A percentile compares a stretch with the other conserved stretches of the same genome.
Evolutionary conservation across 2,113 vertebrate genomes (phyloP).

Genomic region (Kryptolebias marmoratus): DNA sequence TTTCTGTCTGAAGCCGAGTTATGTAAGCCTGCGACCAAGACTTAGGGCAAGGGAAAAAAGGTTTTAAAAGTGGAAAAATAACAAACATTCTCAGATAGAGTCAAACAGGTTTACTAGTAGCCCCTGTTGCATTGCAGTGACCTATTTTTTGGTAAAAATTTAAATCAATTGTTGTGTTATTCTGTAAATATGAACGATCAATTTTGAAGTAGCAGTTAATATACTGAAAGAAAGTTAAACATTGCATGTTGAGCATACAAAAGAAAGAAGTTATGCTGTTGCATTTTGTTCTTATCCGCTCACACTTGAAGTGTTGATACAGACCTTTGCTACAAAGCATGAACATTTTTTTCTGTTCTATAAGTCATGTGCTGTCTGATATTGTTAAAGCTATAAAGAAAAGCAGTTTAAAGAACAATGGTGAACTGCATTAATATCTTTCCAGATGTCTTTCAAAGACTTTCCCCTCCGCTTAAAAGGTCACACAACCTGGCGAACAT

Average conservation of each 20-base stretch:
- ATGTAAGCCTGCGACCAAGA: constrained; percentile 22
- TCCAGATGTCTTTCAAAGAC: constrained; percentile 19
- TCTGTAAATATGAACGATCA: not conserved
- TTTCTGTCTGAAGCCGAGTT: constrained; percentile 10
- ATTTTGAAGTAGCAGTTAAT: not conserved
- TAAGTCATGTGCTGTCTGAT: constrained; percentile 19
- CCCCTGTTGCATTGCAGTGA: not conserved
- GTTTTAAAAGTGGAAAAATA: not conserved
- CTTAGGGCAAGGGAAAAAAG: constrained; percentile 2
- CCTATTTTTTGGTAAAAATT: not conserved
- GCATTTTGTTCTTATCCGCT: too few relatives aligned
- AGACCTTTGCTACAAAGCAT: not conserved
- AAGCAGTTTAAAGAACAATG: constrained; percentile 5
- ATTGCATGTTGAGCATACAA: too few relatives aligned
- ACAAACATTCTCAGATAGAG: not conserved
- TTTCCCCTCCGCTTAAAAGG: constrained; percentile 46
- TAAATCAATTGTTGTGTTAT: not conserved
- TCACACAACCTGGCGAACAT: constrained; percentile 50
- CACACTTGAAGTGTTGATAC: not conserved
- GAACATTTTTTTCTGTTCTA: not conserved
- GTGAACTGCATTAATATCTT: constrained; percentile 16
- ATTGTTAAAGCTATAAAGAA: constrained; percentile 33
- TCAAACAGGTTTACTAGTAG: not conserved
- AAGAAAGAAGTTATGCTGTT: too few relatives aligned
- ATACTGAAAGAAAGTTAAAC: too few relatives aligned